A percentile compares a stretch with the other conserved stretches of the same genome.
These are phyloP conservation scores for Myotis lucifugus DNA, from an alignment of 2,113 vertebrate species.

Conservation along the genomic window DNA sequence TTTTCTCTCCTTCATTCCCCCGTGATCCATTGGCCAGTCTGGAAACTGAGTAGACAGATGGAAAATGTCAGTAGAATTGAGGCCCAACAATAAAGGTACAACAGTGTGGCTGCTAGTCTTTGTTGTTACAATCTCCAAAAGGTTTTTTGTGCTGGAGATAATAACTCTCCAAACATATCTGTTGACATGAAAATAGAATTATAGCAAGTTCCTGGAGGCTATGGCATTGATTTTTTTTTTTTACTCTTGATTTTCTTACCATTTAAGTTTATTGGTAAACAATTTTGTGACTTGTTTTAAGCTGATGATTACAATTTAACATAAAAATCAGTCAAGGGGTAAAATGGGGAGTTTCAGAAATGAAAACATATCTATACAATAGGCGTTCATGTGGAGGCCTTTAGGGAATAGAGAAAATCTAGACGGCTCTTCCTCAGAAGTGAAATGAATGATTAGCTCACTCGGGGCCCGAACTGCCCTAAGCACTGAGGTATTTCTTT, in stretches of 20 bases:
- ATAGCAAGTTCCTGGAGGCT: not conserved
- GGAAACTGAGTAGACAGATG: not conserved
- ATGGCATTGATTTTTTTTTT: not conserved
- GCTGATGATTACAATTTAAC: conserved; percentile 18
- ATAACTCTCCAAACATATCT: not conserved
- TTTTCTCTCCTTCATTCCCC: not conserved
- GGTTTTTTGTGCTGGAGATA: not conserved
- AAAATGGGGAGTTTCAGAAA: not conserved
- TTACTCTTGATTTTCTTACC: not conserved
- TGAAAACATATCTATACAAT: conserved; percentile 16
- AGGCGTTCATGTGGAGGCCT: not conserved
- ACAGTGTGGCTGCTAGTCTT: not conserved
- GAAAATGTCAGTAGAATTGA: not conserved
- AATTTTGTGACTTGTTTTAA: conserved; percentile 40
- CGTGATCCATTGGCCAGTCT: not conserved
- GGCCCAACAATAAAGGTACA: not conserved
- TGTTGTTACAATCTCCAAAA: not conserved
- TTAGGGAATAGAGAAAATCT: not conserved
- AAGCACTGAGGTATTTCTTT: not conserved
- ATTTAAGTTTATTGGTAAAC: conserved; percentile 16
- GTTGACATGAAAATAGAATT: conserved; percentile 33
- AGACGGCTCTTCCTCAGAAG: not conserved
- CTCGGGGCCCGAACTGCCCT: not conserved
- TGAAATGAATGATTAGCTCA: not conserved
- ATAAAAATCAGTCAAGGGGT: not conserved